Evolutionary conservation across 1,140 invertebrate genomes (phyloP), one percentile per base, ranked within the genome.

Genomic region (Pantala flavescens): DNA sequence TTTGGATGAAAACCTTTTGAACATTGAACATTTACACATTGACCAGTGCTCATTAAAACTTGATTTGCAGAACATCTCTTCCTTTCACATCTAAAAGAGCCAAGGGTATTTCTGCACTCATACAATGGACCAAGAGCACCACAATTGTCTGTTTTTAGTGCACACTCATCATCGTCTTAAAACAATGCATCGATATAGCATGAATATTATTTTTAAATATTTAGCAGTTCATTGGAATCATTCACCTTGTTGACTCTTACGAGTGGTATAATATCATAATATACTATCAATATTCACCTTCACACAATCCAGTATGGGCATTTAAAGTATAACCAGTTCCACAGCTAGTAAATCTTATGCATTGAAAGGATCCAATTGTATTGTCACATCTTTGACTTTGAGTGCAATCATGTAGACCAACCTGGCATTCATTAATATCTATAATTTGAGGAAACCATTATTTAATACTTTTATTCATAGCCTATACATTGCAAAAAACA

Each of bases 261-360:
- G 90, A 36, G 9, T 36, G 9, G 3, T 36, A 36, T 36, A 36
- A 36, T 36, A 5, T 36, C 9, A 36, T 5, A 36, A 36, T 36
- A 36, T 36, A 36, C 28, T 36, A 5, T 9, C 1, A 24, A n/a
- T 63, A 74, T 72, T 74, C 82, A 94, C 93, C 93, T 85, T 95
- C 93, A 83, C 97, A 98, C 75, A 89, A 84, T 74, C 94, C 91
- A 5, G 91, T 93, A 12, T 90, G 87, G 10, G 92, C 90, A 80
- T 98, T 97, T 3, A 98, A 82, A 0, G 95, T 97, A 80, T 99
- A 99, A 0, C 98, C 97, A 0, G 96, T 99, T 0, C 97, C 97
- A 83, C 97, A 99, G 0, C 92, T 90, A 23, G 91, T 87, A 28
- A 91, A 90, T 63, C 93, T 81, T 19, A 94, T 89, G 80, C 96